Percentiles rank a stretch among this genome's conserved stretches.
phyloP scores from a whole-genome alignment of 2,888 invertebrate species.

The Drosophila mulleri region DNA sequence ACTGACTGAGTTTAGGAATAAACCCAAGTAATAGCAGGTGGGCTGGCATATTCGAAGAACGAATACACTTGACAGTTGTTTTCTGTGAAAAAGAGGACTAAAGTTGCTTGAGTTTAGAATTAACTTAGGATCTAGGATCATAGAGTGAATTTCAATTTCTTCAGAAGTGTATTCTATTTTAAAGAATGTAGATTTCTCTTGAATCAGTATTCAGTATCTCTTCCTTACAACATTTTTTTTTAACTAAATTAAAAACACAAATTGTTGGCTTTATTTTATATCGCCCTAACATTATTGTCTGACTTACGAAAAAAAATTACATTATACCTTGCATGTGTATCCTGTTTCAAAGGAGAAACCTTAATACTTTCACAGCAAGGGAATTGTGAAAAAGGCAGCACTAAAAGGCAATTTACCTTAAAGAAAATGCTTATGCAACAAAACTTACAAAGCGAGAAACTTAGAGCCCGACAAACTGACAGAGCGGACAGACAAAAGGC shows the following conservation, averaged over 20 bases:
- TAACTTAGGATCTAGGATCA: not conserved
- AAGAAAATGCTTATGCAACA: constrained; percentile 44
- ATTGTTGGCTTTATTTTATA: not conserved
- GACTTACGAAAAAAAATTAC: not conserved
- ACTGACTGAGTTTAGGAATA: constrained; percentile 41
- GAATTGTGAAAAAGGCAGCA: constrained; percentile 19
- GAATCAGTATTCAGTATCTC: not conserved
- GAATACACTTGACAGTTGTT: constrained; percentile 22
- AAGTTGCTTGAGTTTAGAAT: not conserved
- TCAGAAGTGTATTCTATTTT: not conserved
- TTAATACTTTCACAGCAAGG: constrained; percentile 5
- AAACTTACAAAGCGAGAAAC: constrained; percentile 20
- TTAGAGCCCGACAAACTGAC: constrained; percentile 27
- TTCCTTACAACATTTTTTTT: no score
- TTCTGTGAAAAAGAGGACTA: not conserved
- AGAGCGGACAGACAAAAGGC: constrained; percentile 23
- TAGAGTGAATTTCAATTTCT: not conserved
- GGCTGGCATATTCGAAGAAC: not conserved
- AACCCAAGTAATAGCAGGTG: constrained; percentile 23
- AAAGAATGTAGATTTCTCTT: not conserved
- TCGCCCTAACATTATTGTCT: not conserved
- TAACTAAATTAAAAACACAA: not conserved
- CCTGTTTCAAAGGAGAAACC: not conserved
- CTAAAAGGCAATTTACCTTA: constrained; percentile 54
- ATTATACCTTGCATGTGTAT: not conserved